These are phyloP conservation scores for Metridium senile DNA, from an alignment of 92 coral and sea anemone genomes.

Conservation along the genomic window DNA sequence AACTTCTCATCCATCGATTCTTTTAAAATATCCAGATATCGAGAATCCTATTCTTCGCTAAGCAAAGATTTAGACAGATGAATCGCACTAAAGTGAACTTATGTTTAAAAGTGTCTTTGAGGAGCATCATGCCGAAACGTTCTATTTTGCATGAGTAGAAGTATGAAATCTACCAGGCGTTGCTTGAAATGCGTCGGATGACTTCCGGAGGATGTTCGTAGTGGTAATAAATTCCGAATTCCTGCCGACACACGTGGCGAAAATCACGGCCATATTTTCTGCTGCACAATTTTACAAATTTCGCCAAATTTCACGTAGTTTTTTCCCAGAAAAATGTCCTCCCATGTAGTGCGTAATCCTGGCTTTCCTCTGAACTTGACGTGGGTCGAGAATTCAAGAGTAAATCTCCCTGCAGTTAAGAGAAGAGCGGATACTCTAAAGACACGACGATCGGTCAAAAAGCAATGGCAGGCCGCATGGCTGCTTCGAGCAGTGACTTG, in stretches of 20 bases:
- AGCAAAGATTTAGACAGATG: too few relatives aligned
- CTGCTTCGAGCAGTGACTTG: constrained; percentile 94
- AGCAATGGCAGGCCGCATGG: constrained; percentile 99
- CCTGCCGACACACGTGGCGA: constrained; percentile 35
- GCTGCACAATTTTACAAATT: constrained; percentile 4
- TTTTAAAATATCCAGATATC: too few relatives aligned
- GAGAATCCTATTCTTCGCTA: too few relatives aligned
- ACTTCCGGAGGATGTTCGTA: background rate
- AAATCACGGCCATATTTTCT: background rate
- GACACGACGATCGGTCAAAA: constrained; percentile 93
- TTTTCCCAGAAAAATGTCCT: constrained; percentile 58
- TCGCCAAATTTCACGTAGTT: background rate
- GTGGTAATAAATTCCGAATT: constrained; percentile 1
- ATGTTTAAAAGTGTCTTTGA: too few relatives aligned
- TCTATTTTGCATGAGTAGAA: background rate
- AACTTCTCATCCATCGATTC: constrained; percentile 6
- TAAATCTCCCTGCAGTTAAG: constrained; percentile 93
- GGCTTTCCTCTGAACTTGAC: constrained; percentile 76
- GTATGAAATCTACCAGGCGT: constrained; percentile 1
- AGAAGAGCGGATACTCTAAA: constrained; percentile 94
- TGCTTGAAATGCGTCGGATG: background rate
- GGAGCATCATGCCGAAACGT: background rate
- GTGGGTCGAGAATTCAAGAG: constrained; percentile 79
- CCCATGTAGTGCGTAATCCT: constrained; percentile 83
- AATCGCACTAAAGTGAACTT: too few relatives aligned